phyloP scores from a whole-genome alignment of 2,888 invertebrate genomes.

The Graphium colonna region DNA sequence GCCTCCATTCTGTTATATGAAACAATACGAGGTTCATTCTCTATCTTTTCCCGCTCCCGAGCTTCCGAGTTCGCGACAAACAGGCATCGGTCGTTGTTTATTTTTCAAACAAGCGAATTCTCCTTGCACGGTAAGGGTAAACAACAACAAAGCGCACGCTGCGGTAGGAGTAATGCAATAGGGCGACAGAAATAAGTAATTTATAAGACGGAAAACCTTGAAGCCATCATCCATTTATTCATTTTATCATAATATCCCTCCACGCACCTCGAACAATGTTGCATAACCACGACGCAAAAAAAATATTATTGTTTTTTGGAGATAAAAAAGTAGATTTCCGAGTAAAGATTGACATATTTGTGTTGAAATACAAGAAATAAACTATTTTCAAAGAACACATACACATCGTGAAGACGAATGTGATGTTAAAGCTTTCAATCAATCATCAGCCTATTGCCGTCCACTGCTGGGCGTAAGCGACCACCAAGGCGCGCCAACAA shows the following conservation, averaged over 20 bases:
- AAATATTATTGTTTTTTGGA: no score
- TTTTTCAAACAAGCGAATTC: conserved; percentile 34
- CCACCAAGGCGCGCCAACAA: no score
- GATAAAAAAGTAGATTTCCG: no score
- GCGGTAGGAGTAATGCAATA: conserved; percentile 31
- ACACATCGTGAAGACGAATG: no score
- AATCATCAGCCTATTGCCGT: no score
- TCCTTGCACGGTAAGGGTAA: conserved; percentile 34
- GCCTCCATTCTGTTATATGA: neutral
- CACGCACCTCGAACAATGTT: no score
- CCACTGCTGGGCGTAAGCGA: no score
- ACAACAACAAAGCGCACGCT: conserved; percentile 37
- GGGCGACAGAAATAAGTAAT: conserved; percentile 39
- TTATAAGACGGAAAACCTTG: conserved; percentile 32
- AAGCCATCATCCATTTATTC: conserved; percentile 19
- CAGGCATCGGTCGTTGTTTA: conserved; percentile 32
- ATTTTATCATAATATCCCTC: conserved; percentile 24
- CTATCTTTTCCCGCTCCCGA: conserved; percentile 5
- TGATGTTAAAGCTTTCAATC: no score
- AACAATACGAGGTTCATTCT: neutral
- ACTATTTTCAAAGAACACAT: no score
- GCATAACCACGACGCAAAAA: no score
- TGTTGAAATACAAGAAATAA: no score
- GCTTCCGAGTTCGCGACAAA: conserved; percentile 22
- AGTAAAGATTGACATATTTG: no score